Evolutionary conservation across 2,797 vertebrate species (phyloP).

Genomic region (Lateolabrax maculatus): DNA sequence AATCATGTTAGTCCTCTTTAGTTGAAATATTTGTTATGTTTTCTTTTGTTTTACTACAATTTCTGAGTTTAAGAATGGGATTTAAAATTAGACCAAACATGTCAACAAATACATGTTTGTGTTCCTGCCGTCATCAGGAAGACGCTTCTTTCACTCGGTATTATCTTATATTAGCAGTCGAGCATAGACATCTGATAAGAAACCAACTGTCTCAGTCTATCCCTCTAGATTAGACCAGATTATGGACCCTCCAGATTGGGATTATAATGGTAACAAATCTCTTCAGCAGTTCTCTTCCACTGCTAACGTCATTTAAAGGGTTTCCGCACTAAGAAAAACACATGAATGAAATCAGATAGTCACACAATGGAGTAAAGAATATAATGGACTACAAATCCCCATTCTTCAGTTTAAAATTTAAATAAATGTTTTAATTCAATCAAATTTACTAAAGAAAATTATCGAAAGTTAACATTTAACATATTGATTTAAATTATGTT

Average conservation of each 20-base stretch:
- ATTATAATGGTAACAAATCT: constrained; percentile 57
- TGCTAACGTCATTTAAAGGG: not conserved
- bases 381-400: no score
- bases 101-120: not conserved
- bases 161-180: not conserved
- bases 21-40: not conserved
- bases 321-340: not conserved
- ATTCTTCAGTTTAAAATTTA: no score
- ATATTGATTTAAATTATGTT: no score
- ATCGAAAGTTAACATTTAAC: no score
- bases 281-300: no score
- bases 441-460: no score
- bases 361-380: no score
- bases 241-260: constrained; percentile 70
- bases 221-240: constrained; percentile 69
- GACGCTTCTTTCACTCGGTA: not conserved
- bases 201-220: not conserved
- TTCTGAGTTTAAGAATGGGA: not conserved
- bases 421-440: no score
- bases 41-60: not conserved
- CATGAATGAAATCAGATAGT: no score
- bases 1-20: not conserved
- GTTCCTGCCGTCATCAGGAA: no score
- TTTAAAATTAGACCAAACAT: not conserved
- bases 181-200: not conserved